Evolutionary conservation across 2,113 vertebrate species (phyloP).

Genomic region (Myiozetetes cayanensis): DNA sequence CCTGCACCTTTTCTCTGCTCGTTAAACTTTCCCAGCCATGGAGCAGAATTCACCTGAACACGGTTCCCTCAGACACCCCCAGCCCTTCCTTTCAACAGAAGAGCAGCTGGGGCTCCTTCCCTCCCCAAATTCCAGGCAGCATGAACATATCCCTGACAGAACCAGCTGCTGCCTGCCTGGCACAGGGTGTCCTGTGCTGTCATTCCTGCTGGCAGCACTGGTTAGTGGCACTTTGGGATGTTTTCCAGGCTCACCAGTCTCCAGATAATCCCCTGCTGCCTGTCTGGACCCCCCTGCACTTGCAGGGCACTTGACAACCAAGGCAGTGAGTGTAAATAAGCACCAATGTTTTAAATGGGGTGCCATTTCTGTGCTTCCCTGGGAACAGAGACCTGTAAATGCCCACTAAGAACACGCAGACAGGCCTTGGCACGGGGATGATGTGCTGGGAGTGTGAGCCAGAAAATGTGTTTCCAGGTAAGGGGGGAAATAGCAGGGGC

Average conservation of each 20-base stretch:
- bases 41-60: not conserved
- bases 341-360: not conserved
- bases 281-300: not conserved
- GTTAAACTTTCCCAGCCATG: rapidly evolving
- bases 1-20: not conserved
- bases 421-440: too few relatives aligned
- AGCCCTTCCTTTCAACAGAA: not conserved
- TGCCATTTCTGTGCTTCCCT: too few relatives aligned
- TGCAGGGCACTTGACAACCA: not conserved
- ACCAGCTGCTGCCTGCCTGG: not conserved
- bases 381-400: too few relatives aligned
- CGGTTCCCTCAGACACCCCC: not conserved
- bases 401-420: too few relatives aligned
- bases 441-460: too few relatives aligned
- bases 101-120: not conserved
- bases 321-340: not conserved
- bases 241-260: not conserved
- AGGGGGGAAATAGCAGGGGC: not conserved
- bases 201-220: not conserved
- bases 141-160: not conserved
- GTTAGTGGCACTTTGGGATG: not conserved
- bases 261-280: not conserved
- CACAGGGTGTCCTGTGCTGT: not conserved
- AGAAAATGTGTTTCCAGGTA: not conserved
- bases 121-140: not conserved